phyloP scores from a whole-genome alignment of 2,888 invertebrate genomes.

The Chrysodeixis includens region DNA sequence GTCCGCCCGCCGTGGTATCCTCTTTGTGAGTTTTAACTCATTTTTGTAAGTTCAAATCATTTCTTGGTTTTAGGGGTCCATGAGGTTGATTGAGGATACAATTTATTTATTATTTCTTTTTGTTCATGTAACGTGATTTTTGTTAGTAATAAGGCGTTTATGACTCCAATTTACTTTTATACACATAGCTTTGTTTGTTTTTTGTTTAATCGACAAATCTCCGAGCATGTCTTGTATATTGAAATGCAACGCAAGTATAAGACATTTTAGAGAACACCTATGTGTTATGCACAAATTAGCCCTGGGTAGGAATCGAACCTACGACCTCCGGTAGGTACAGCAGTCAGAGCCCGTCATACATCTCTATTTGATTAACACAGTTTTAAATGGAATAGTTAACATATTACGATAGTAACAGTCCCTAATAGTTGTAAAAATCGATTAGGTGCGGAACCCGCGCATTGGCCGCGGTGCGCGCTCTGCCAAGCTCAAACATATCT shows the following conservation, averaged over 20 bases:
- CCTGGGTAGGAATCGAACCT: no score
- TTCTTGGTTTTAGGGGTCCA: slow-evolving; percentile 61
- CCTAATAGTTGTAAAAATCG: slow-evolving; percentile 60
- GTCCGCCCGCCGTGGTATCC: slow-evolving; percentile 53
- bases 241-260: no score
- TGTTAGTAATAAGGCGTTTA: no score
- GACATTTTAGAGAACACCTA: no score
- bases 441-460: slow-evolving; percentile 65
- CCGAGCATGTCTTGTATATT: no score
- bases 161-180: no score
- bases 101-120: slow-evolving; percentile 13
- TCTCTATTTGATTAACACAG: not conserved
- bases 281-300: no score
- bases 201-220: no score
- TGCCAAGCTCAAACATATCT: slow-evolving; percentile 81
- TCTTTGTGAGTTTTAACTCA: slow-evolving; percentile 63
- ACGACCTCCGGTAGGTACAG: no score
- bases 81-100: slow-evolving; percentile 25
- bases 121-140: not conserved
- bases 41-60: slow-evolving; percentile 72
- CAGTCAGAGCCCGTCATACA: no score
- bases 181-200: no score
- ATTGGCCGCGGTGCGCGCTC: slow-evolving; percentile 61
- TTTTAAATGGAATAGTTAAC: slow-evolving; percentile 6
- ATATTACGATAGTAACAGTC: slow-evolving; percentile 40